These are phyloP conservation scores for Capricornis sumatraensis DNA, from an alignment of 2,113 vertebrate species.

Conservation along the genomic window DNA sequence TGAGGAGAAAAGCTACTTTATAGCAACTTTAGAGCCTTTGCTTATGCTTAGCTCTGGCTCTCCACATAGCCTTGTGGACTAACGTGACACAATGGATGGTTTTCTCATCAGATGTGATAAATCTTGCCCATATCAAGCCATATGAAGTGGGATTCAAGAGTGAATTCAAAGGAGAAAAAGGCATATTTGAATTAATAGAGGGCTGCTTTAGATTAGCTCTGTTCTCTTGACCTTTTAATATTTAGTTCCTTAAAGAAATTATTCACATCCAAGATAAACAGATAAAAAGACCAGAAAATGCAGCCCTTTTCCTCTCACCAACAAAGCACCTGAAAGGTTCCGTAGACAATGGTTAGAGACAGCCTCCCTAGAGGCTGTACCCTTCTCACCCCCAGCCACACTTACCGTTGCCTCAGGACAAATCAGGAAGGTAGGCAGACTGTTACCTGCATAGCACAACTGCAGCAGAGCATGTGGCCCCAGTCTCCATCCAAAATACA, in stretches of 20 bases:
- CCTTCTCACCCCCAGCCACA: neutral
- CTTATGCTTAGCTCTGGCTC: neutral
- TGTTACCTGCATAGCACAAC: neutral
- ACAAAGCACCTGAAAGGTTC: neutral
- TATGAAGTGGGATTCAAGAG: neutral
- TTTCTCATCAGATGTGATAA: neutral
- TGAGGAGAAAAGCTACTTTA: neutral
- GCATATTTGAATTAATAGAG: neutral
- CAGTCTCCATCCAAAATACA: neutral
- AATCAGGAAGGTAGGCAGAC: neutral
- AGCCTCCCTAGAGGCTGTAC: neutral
- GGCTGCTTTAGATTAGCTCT: neutral
- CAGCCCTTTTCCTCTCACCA: neutral
- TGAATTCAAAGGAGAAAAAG: neutral
- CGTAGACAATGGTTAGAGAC: neutral
- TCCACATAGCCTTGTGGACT: neutral
- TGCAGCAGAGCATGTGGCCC: neutral
- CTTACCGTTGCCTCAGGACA: neutral
- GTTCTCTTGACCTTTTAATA: neutral
- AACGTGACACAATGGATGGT: neutral
- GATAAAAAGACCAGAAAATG: neutral
- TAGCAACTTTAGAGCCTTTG: neutral
- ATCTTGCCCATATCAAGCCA: neutral
- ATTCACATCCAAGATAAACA: neutral
- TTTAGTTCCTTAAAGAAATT: neutral